A percentile compares a stretch with the other conserved stretches of the same genome.
These are phyloP conservation scores for Trichopoda pennipes DNA, from an alignment of 2,888 invertebrate species.

Conservation along the genomic window DNA sequence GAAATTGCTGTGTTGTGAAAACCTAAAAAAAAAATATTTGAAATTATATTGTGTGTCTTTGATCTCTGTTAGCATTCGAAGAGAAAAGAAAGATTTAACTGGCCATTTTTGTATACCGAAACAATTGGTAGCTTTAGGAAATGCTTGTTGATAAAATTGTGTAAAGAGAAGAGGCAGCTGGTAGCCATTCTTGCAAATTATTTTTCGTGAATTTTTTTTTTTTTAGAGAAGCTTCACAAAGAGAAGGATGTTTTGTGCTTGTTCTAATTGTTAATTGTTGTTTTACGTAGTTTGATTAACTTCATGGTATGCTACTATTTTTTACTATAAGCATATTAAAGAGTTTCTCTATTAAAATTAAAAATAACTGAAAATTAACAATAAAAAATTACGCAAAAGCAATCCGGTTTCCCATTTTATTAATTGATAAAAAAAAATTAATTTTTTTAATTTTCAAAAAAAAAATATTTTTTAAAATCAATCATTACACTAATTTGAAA, in stretches of 20 bases:
- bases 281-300: too few relatives aligned
- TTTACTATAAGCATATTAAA: too few relatives aligned
- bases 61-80: conserved; percentile 19
- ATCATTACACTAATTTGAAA: too few relatives aligned
- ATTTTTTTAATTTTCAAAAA: too few relatives aligned
- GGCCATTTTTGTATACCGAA: not conserved
- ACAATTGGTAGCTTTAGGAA: not conserved
- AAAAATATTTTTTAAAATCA: too few relatives aligned
- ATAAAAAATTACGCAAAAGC: too few relatives aligned
- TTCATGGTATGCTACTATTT: too few relatives aligned
- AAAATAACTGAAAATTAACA: too few relatives aligned
- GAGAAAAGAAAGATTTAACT: not conserved
- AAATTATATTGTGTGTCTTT: conserved; percentile 29
- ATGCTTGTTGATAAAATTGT: not conserved
- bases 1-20: conserved; percentile 19
- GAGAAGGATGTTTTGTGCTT: not conserved
- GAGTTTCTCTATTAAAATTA: too few relatives aligned
- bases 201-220: not conserved
- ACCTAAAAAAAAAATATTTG: not conserved
- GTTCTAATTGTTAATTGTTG: too few relatives aligned
- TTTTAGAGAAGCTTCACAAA: not conserved
- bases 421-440: too few relatives aligned
- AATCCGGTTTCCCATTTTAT: too few relatives aligned
- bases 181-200: not conserved
- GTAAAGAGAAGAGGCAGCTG: not conserved